Evolutionary conservation across 2,888 invertebrate genomes (phyloP).

Genomic region (Lepidonotus clava): DNA sequence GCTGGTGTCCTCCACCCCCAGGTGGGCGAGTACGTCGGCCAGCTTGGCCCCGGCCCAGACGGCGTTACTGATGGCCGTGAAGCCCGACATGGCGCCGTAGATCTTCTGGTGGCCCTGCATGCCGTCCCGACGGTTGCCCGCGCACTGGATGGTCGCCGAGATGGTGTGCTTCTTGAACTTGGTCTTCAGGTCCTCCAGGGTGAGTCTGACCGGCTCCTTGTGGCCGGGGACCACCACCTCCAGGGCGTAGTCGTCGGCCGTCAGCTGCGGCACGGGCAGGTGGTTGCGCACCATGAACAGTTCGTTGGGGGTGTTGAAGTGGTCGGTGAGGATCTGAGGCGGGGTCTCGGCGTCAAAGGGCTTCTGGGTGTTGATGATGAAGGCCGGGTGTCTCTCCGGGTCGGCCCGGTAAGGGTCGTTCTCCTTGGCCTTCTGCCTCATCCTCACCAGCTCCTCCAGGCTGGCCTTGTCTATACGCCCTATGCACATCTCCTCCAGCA

Average conservation of each 20-base stretch:
- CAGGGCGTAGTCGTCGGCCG: conserved; percentile 81
- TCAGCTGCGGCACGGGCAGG: conserved; percentile 90
- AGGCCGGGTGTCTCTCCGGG: conserved; percentile 88
- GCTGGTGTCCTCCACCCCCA: conserved; percentile 76
- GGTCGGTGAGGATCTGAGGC: conserved; percentile 86
- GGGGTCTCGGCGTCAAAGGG: conserved; percentile 98
- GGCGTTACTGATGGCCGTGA: conserved; percentile 95
- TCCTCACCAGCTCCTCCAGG: conserved; percentile 26
- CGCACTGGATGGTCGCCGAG: conserved; percentile 94
- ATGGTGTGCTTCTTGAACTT: conserved; percentile 87
- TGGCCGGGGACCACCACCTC: conserved; percentile 84
- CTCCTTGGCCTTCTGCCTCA: conserved; percentile 55
- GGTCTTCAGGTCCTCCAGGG: conserved; percentile 85
- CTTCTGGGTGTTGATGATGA: conserved; percentile 88
- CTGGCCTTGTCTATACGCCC: conserved; percentile 85
- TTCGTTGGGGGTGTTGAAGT: conserved; percentile 92
- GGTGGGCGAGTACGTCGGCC: conserved; percentile 79
- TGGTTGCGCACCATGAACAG: conserved; percentile 98
- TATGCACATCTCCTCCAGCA: conserved; percentile 92
- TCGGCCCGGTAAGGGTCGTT: conserved; percentile 89
- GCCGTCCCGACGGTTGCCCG: conserved; percentile 95
- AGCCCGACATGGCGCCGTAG: conserved; percentile 93
- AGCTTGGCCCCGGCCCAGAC: conserved; percentile 75
- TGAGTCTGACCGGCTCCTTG: conserved; percentile 81
- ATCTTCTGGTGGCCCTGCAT: conserved; percentile 91